Conservation (phyloP, 2,797 vertebrate genomes). For the Vespertilio murinus region DNA sequence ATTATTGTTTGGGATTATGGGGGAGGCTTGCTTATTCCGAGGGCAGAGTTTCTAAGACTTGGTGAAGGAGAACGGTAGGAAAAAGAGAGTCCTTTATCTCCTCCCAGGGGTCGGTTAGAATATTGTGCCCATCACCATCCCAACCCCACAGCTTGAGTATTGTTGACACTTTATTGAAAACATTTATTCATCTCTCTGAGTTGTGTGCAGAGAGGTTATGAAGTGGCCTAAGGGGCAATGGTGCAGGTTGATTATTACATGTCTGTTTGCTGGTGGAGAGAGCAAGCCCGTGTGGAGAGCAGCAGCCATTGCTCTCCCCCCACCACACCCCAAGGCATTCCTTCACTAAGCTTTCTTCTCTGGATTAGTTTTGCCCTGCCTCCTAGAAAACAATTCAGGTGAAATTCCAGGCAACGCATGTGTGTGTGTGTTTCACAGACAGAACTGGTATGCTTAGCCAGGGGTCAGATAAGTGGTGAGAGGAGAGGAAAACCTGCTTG, state of each 20-base stretch:
- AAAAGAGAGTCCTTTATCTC: slow-evolving; percentile 49
- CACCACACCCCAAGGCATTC: not conserved
- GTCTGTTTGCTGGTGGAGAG: not conserved
- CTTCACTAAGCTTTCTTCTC: not conserved
- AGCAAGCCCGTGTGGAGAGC: not conserved
- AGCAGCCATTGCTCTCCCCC: not conserved
- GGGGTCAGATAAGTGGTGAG: not conserved
- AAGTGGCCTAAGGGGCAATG: slow-evolving; percentile 18
- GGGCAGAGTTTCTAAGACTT: not conserved
- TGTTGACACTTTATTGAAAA: slow-evolving; percentile 71
- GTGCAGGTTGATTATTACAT: not conserved
- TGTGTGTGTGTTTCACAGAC: not conserved
- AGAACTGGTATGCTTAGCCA: not conserved
- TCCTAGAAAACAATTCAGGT: not conserved
- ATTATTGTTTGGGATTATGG: not conserved
- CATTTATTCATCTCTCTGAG: slow-evolving; percentile 45
- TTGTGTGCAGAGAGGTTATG: slow-evolving; percentile 57
- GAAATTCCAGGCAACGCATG: not conserved
- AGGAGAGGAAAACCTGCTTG: not conserved
- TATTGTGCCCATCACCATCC: slow-evolving; percentile 10
- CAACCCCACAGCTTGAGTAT: slow-evolving; percentile 2
- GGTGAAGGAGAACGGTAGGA: not conserved
- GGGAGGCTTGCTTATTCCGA: not conserved
- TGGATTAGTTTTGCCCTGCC: not conserved
- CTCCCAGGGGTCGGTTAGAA: slow-evolving; percentile 30